These are phyloP conservation scores for Podilymbus podiceps DNA, from an alignment of 2,113 vertebrate species.

Conservation along the genomic window DNA sequence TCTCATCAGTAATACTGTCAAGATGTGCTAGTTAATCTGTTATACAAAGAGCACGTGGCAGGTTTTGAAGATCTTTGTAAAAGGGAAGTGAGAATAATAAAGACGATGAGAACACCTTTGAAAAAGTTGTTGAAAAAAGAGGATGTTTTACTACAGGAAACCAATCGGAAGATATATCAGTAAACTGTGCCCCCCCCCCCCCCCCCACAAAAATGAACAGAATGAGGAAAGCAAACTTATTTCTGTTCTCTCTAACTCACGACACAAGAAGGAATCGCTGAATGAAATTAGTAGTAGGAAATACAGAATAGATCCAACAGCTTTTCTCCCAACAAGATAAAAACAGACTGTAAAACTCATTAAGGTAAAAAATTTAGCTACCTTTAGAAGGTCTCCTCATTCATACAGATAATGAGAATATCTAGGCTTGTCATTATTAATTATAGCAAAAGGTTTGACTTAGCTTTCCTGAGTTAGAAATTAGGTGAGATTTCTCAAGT, in stretches of 20 bases:
- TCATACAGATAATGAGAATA: not conserved
- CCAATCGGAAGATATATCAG: not conserved
- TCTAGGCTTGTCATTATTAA: not conserved
- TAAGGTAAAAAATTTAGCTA: not conserved
- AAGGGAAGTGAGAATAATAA: not conserved
- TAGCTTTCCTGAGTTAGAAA: not conserved
- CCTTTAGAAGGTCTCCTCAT: not conserved
- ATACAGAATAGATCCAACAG: not conserved
- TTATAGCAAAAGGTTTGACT: not conserved
- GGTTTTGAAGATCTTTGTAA: not conserved
- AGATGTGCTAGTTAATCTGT: not conserved
- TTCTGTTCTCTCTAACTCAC: not conserved
- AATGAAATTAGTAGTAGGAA: not conserved
- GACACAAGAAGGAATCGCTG: not conserved
- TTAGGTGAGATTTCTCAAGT: not conserved
- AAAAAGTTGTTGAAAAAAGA: not conserved
- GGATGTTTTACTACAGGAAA: not conserved
- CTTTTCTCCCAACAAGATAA: not conserved
- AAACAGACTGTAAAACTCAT: not conserved
- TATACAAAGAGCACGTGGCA: not conserved
- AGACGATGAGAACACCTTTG: not conserved
- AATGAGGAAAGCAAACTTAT: not conserved
- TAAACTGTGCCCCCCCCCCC: not conserved
- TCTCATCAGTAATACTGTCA: not conserved
- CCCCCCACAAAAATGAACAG: too few species aligned